Evolutionary conservation across 2,888 invertebrate genomes (phyloP).

Genomic region (Chymomyza procnemis): DNA sequence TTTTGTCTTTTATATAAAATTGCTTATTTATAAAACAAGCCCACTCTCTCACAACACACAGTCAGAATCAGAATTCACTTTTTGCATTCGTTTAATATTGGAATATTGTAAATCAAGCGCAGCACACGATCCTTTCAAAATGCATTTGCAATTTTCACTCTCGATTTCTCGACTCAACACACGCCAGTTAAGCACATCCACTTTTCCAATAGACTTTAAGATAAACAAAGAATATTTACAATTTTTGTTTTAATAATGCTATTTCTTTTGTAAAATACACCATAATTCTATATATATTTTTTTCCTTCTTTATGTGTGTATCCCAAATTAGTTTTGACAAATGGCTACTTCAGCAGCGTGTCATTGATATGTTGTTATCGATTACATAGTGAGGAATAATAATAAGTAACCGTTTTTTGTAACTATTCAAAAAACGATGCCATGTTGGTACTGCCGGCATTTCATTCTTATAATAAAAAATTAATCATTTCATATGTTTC

Average conservation of each 20-base stretch:
- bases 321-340: not conserved
- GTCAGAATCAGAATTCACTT: slow-evolving; percentile 64
- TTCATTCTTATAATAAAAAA: not conserved
- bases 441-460: not conserved
- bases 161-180: slow-evolving; percentile 64
- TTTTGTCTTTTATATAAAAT: slow-evolving; percentile 58
- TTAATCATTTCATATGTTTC: not conserved
- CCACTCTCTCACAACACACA: slow-evolving; percentile 70
- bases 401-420: not conserved
- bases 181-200: slow-evolving; percentile 62
- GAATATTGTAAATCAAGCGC: not conserved
- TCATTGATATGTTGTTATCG: not conserved
- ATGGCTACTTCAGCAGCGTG: not conserved
- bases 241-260: slow-evolving; percentile 29
- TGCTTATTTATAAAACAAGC: slow-evolving; percentile 37
- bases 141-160: slow-evolving; percentile 44
- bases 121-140: slow-evolving; percentile 13
- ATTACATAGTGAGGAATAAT: not conserved
- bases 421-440: not conserved
- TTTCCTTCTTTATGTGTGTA: not conserved
- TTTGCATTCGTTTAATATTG: slow-evolving; percentile 17
- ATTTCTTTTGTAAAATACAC: not conserved
- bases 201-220: slow-evolving; percentile 65
- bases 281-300: not conserved
- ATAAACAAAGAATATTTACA: slow-evolving; percentile 69